A percentile compares a stretch with the other conserved stretches of the same genome.
Evolutionary conservation across 2,888 invertebrate genomes (phyloP).

Genomic region (Tetragonisca angustula): DNA sequence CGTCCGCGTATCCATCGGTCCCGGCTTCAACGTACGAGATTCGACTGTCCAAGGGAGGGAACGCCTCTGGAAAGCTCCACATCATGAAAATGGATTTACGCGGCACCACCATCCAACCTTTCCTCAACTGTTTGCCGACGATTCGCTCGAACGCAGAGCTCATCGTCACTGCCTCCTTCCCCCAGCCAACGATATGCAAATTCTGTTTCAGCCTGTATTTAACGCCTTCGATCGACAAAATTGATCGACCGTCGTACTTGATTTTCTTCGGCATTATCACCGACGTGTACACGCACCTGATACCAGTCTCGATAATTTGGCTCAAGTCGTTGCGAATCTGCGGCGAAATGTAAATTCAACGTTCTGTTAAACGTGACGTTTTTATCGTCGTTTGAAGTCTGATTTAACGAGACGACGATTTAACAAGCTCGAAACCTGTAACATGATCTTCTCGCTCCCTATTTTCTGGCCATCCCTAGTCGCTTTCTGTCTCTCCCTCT

Average conservation of each 20-base stretch:
- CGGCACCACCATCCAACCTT: slow-evolving; percentile 86
- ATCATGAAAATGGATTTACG: slow-evolving; percentile 78
- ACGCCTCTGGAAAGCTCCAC: slow-evolving; percentile 71
- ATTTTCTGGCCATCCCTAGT: slow-evolving; percentile 47
- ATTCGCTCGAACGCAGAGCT: slow-evolving; percentile 84
- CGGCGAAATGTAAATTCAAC: too few relatives aligned
- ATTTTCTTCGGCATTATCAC: slow-evolving; percentile 72
- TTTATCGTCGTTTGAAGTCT: too few relatives aligned
- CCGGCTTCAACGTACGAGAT: slow-evolving; percentile 85
- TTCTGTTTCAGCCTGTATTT: slow-evolving; percentile 77
- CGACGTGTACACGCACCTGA: slow-evolving; percentile 70
- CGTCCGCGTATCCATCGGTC: slow-evolving; percentile 86
- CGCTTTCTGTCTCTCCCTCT: slow-evolving; percentile 42
- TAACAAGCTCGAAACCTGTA: slow-evolving; percentile 45
- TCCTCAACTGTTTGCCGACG: slow-evolving; percentile 83
- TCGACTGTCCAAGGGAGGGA: slow-evolving; percentile 73
- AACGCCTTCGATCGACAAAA: slow-evolving; percentile 65
- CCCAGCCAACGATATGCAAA: slow-evolving; percentile 85
- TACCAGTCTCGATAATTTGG: slow-evolving; percentile 69
- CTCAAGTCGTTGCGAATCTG: slow-evolving; percentile 75
- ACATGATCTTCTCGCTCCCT: slow-evolving; percentile 58
- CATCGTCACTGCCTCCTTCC: slow-evolving; percentile 87
- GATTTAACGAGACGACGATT: too few relatives aligned
- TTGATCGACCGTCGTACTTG: slow-evolving; percentile 69
- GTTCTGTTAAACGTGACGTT: too few relatives aligned